Base-by-base conservation (phyloP, 2,113 vertebrate species). In the Oncorhynchus mykiss region DNA sequence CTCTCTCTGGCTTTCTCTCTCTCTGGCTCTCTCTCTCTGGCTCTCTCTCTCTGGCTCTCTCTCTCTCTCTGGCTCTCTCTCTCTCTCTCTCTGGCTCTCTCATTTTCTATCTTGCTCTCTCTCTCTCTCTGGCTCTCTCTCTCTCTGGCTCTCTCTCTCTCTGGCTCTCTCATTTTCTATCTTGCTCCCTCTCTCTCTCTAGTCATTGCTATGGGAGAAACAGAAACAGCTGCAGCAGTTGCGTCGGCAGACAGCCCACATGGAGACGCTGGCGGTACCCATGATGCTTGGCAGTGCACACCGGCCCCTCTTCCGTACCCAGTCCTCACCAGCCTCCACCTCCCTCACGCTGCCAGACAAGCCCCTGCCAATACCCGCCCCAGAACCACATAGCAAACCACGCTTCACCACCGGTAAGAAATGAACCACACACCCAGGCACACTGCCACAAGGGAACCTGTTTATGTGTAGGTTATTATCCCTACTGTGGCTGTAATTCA, bases 161-260 rank as follows among this genome's bases (percentile, higher is more conserved):
- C 20, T 49, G 14, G 31, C 27, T 49, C 49, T 20, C 49, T 24
- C 0, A 60, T 4, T 16, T 4, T 72, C 22, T 60, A 31, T 67
- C n/a, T 83, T 59, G 24, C 74, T 67, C 12, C 9, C 51, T 54
- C 22, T 7, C 51, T n/a, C 67, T 74, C 80, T 71, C 7, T 77
- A 96, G 96, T 93, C 94, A 0, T 88, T 96, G 7, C 90, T 97
- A 3, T 97, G 96, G 96, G 97, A 99, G 18, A 94, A 95, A 75
- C 95, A 96, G 82, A 96, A 95, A 87, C 95, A 94, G 75, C 84
- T 94, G 69, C 93, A 94, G 1, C 92, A 94, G 74, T 93, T 95
- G 81, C 94, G 95, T 59, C 92, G 94, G 69, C 92, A 95, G 14
- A 92, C 91, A 22, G 88, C 91, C 69, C 70, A 91, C 13, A 90